Conservation (phyloP, 2,888 invertebrate species). For the Drosophila colorata region DNA sequence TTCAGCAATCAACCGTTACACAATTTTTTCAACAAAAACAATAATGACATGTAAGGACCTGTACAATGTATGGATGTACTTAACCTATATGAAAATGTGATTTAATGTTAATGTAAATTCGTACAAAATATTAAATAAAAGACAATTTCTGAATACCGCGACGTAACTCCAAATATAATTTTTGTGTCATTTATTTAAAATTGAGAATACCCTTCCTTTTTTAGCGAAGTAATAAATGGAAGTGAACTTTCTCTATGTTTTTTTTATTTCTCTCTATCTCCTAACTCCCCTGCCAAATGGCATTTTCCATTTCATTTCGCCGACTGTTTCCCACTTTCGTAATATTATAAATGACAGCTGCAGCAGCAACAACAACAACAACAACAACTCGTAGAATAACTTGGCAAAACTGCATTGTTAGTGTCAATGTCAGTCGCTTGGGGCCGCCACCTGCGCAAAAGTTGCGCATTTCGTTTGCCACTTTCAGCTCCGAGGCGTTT, state of each 20-base stretch:
- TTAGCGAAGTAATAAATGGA: too few species aligned
- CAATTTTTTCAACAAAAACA: too few species aligned
- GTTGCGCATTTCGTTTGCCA: constrained; percentile 26
- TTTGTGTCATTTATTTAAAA: too few species aligned
- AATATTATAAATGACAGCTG: constrained; percentile 49
- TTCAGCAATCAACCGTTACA: too few species aligned
- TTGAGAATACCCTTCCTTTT: too few species aligned
- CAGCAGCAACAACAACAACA: constrained; percentile 22
- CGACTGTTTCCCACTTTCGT: constrained; percentile 24
- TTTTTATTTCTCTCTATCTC: neutral
- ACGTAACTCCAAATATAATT: too few species aligned
- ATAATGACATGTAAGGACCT: too few species aligned
- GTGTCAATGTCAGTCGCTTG: constrained; percentile 65
- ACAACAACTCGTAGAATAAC: constrained; percentile 42
- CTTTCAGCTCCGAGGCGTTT: constrained; percentile 16
- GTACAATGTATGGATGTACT: too few species aligned
- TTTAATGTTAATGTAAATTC: too few species aligned
- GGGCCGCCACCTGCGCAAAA: constrained; percentile 57
- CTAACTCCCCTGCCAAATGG: neutral
- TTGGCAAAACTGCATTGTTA: constrained; percentile 61
- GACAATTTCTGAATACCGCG: too few species aligned
- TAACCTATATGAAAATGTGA: too few species aligned
- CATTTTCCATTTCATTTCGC: constrained; percentile 15
- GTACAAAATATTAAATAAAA: too few species aligned
- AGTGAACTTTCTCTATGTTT: neutral